These are phyloP conservation scores for Henicopernis longicauda DNA, from an alignment of 2,113 vertebrate genomes.

Conservation along the genomic window DNA sequence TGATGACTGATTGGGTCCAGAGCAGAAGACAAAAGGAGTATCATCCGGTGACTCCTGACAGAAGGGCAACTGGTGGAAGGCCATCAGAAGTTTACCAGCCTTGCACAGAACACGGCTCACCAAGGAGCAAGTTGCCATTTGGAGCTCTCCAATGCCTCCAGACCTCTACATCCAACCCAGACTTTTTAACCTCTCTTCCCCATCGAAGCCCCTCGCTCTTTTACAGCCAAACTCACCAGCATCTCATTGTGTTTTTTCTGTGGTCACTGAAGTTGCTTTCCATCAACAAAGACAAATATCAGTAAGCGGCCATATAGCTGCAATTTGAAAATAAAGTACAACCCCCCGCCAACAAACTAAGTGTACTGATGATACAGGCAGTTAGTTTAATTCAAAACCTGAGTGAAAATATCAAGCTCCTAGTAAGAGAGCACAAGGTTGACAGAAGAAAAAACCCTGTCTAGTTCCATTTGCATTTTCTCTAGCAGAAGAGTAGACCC, in stretches of 20 bases:
- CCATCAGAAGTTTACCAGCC: background rate
- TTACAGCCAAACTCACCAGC: background rate
- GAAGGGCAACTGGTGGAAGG: background rate
- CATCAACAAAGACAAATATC: background rate
- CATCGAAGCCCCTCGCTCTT: background rate
- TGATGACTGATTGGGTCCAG: accelerated
- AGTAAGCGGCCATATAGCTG: background rate
- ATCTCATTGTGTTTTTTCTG: background rate
- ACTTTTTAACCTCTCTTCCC: background rate
- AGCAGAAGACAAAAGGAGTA: background rate
- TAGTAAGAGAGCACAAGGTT: background rate
- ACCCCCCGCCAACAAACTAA: background rate
- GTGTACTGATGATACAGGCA: background rate
- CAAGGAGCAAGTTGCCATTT: background rate
- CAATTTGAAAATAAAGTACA: background rate
- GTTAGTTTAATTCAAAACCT: background rate
- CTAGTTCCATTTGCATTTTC: background rate
- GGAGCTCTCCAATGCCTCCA: background rate
- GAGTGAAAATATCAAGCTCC: background rate
- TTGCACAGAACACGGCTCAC: background rate
- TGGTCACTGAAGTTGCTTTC: background rate
- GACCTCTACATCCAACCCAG: background rate
- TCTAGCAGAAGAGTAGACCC: background rate
- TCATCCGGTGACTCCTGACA: background rate
- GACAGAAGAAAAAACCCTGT: background rate